These are phyloP conservation scores for Pristiophorus japonicus DNA, from an alignment of 2,113 vertebrate genomes.

Conservation along the genomic window DNA sequence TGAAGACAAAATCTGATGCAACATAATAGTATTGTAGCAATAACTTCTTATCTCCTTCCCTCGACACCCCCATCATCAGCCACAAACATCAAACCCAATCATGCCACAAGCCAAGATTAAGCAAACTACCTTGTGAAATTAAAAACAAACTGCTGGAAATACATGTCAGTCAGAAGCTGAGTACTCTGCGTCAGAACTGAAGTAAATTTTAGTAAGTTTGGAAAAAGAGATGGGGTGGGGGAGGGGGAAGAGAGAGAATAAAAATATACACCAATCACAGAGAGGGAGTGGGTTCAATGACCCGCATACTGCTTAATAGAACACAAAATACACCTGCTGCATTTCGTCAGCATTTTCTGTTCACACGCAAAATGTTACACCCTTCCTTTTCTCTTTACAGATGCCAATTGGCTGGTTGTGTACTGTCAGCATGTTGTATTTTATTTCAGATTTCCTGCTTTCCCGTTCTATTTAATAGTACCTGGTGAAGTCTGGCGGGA, in stretches of 20 bases:
- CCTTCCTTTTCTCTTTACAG: background rate
- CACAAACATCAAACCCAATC: background rate
- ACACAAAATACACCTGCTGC: background rate
- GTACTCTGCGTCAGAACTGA: background rate
- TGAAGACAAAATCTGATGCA: too few species aligned
- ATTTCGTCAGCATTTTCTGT: background rate
- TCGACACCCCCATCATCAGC: background rate
- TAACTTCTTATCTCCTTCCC: background rate
- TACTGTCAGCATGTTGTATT: background rate
- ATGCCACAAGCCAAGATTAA: background rate
- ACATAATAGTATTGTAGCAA: background rate
- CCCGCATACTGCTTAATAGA: background rate
- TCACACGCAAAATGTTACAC: background rate
- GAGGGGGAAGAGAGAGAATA: background rate
- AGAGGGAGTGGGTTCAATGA: background rate
- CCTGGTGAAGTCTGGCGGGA: conserved; percentile 97
- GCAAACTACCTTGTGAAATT: background rate
- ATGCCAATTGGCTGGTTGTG: background rate
- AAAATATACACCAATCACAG: background rate
- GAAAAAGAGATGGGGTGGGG: background rate
- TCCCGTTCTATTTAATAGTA: conserved; percentile 43
- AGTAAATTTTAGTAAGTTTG: background rate
- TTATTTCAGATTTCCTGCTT: background rate
- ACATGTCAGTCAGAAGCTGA: background rate
- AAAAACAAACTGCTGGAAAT: background rate